Percentiles rank a stretch among this genome's conserved stretches.
Evolutionary conservation across 2,888 invertebrate species (phyloP).

Genomic region (Holacanthella duospinosa): DNA sequence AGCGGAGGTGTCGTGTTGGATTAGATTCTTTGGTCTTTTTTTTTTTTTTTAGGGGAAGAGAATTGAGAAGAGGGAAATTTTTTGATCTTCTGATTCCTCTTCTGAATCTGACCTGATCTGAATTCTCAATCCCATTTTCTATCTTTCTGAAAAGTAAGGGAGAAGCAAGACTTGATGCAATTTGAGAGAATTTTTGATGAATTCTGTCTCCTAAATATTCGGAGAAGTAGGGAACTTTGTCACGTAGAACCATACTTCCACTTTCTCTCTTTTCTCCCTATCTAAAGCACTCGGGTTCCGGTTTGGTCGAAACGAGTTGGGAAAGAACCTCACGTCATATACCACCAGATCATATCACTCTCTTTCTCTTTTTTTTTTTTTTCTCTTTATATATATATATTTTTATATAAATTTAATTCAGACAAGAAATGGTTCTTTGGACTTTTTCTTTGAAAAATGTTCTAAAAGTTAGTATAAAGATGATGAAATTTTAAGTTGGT

Average conservation of each 20-base stretch:
- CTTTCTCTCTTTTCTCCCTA: too few relatives aligned
- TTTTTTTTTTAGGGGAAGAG: background rate
- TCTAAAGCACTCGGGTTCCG: too few relatives aligned
- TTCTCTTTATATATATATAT: background rate
- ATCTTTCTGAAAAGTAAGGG: background rate
- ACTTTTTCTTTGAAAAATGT: too few relatives aligned
- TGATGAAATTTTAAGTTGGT: too few relatives aligned
- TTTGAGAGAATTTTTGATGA: constrained; percentile 36
- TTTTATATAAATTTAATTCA: too few relatives aligned
- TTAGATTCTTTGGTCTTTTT: background rate
- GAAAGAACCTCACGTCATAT: background rate
- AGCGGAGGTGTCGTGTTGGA: background rate
- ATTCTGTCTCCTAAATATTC: constrained; percentile 22
- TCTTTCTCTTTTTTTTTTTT: background rate
- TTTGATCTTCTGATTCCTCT: constrained; percentile 14
- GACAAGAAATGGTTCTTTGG: too few relatives aligned
- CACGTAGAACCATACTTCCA: background rate
- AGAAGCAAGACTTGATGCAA: constrained; percentile 24
- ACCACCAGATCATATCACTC: background rate
- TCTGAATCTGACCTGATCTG: constrained; percentile 34
- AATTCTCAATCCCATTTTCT: constrained; percentile 29
- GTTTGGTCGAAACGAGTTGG: background rate
- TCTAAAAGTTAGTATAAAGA: too few relatives aligned
- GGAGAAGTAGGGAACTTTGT: background rate
- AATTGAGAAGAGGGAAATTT: background rate